Conservation (phyloP, 1,140 invertebrate genomes). For the Drosophila novamexicana region DNA sequence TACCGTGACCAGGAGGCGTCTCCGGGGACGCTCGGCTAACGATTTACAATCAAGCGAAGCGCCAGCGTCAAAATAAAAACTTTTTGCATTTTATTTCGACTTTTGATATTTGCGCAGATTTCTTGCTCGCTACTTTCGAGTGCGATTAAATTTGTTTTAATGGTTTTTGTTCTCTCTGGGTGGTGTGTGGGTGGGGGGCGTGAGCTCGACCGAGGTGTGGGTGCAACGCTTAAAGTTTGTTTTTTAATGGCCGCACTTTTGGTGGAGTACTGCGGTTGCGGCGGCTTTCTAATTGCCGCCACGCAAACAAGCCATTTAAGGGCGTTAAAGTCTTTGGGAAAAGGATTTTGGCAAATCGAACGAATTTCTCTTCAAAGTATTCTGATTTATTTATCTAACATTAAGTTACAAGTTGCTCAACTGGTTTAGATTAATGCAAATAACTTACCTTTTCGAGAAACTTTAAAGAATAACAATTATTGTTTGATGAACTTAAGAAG, state of each 20-base stretch:
- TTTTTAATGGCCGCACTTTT: conserved; percentile 64
- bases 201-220: neutral
- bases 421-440: neutral
- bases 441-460: neutral
- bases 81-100: conserved; percentile 80
- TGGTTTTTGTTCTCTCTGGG: conserved; percentile 66
- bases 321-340: conserved; percentile 24
- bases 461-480: too few relatives aligned
- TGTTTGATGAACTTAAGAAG: too few relatives aligned
- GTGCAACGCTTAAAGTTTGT: conserved; percentile 67
- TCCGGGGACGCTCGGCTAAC: conserved; percentile 53
- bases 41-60: conserved; percentile 78
- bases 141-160: conserved; percentile 82
- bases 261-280: conserved; percentile 27
- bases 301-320: conserved; percentile 32
- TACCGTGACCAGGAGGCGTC: conserved; percentile 41
- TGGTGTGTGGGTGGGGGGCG: neutral
- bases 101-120: conserved; percentile 72
- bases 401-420: too few relatives aligned
- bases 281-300: conserved; percentile 44
- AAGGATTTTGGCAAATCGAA: neutral
- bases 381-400: neutral
- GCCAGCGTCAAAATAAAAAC: conserved; percentile 78
- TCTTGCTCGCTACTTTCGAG: conserved; percentile 62
- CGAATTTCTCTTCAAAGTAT: neutral